Conservation (phyloP, 2,113 vertebrate genomes). For the Pipra filicauda region DNA sequence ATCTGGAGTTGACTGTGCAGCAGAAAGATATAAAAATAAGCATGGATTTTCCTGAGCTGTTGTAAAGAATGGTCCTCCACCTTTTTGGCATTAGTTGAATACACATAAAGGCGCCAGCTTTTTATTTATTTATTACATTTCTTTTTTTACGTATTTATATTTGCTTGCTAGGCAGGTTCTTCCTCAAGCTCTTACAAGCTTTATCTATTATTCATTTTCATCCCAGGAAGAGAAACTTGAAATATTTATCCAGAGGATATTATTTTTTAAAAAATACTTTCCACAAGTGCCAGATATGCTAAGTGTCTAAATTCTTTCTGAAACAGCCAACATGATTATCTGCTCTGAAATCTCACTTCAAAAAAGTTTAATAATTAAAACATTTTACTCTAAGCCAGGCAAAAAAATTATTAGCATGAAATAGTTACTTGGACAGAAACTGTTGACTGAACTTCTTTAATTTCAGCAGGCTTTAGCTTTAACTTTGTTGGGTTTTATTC, state of each 20-base stretch:
- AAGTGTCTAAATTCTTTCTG: slow-evolving; percentile 40
- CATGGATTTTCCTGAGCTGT: not conserved
- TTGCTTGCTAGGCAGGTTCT: slow-evolving; percentile 39
- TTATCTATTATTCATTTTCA: slow-evolving; percentile 71
- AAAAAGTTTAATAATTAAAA: slow-evolving; percentile 60
- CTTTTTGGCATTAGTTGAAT: not conserved
- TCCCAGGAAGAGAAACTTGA: slow-evolving; percentile 51
- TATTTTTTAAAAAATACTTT: slow-evolving; percentile 62
- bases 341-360: slow-evolving; percentile 26
- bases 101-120: not conserved
- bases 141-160: slow-evolving; percentile 13
- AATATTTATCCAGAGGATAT: slow-evolving; percentile 67
- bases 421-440: not conserved
- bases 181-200: slow-evolving; percentile 31
- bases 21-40: not conserved
- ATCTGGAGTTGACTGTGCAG: not conserved
- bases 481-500: slow-evolving; percentile 18
- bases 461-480: not conserved
- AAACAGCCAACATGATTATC: slow-evolving; percentile 26
- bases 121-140: slow-evolving; percentile 38
- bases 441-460: not conserved
- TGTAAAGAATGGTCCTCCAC: not conserved
- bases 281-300: slow-evolving; percentile 6
- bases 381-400: not conserved
- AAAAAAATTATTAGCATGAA: slow-evolving; percentile 33